Percentiles rank a stretch among this genome's conserved stretches.
These are phyloP conservation scores for Pseudonaja textilis DNA, from an alignment of 2,113 vertebrate genomes.

Conservation along the genomic window DNA sequence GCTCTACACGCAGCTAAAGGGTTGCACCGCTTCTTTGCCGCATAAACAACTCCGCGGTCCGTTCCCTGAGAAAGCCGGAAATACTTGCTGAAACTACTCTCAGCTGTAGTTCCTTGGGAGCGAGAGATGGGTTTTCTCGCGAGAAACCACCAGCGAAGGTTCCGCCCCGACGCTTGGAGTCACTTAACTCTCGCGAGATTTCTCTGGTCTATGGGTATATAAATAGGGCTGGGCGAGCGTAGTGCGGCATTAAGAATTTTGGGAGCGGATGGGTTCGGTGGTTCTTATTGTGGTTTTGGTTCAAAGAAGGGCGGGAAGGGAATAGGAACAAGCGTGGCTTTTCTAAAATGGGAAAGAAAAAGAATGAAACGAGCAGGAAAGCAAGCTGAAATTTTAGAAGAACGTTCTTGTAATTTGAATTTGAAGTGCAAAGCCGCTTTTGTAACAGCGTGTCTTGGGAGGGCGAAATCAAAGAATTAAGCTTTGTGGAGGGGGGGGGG, in stretches of 20 bases:
- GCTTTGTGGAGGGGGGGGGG: background rate
- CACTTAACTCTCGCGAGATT: background rate
- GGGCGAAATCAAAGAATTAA: background rate
- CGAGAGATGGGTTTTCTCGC: background rate
- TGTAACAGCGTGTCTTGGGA: background rate
- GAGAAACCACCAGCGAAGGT: background rate
- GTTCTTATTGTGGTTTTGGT: too few relatives aligned
- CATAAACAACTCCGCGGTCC: too few relatives aligned
- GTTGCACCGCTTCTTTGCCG: background rate
- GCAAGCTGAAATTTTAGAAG: background rate
- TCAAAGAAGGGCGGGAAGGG: background rate
- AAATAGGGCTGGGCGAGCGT: background rate
- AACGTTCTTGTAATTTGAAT: background rate
- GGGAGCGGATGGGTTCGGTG: rapidly evolving
- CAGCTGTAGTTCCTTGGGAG: background rate
- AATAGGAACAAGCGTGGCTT: background rate
- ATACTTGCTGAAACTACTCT: background rate
- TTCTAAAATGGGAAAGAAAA: background rate
- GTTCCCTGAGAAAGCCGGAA: background rate
- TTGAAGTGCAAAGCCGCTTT: background rate
- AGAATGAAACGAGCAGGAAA: background rate
- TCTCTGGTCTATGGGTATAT: background rate
- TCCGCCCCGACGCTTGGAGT: background rate
- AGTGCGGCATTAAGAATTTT: rapidly evolving
- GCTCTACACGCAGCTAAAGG: background rate